These are phyloP conservation scores for Eupsilia transversa DNA, from an alignment of 2,888 invertebrate species.

Conservation along the genomic window DNA sequence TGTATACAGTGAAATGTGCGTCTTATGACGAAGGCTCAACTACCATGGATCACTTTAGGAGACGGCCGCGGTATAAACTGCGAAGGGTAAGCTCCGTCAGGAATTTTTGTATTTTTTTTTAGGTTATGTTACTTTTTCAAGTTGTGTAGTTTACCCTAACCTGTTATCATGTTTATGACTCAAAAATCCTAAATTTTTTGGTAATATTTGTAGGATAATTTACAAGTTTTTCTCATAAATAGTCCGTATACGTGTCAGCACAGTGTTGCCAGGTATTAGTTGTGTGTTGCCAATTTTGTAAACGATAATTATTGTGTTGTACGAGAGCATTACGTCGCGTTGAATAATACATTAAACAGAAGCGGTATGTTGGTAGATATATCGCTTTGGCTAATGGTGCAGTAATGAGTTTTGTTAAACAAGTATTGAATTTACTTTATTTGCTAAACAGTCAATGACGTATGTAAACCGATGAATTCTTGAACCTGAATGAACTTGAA, in stretches of 20 bases:
- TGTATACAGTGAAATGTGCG: slow-evolving; percentile 80
- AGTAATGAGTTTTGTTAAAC: not conserved
- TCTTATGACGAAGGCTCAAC: slow-evolving; percentile 86
- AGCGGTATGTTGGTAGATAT: slow-evolving; percentile 20
- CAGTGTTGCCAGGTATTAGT: slow-evolving; percentile 58
- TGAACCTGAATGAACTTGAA: slow-evolving; percentile 53
- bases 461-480: slow-evolving; percentile 21
- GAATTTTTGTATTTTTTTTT: slow-evolving; percentile 60
- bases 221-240: slow-evolving; percentile 42
- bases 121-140: slow-evolving; percentile 71
- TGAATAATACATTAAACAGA: slow-evolving; percentile 45
- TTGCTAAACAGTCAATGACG: slow-evolving; percentile 26
- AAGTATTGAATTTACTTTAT: slow-evolving; percentile 3
- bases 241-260: slow-evolving; percentile 61
- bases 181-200: not conserved
- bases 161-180: slow-evolving; percentile 11
- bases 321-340: slow-evolving; percentile 35
- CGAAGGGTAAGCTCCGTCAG: slow-evolving; percentile 78
- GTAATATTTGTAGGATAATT: slow-evolving; percentile 8
- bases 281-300: slow-evolving; percentile 66
- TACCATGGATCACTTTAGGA: slow-evolving; percentile 83
- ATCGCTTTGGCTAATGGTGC: slow-evolving; percentile 17
- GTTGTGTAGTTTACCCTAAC: slow-evolving; percentile 24
- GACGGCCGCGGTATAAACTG: slow-evolving; percentile 81
- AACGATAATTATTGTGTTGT: slow-evolving; percentile 57